Percentiles rank a stretch among this genome's conserved stretches.
Conservation (phyloP, 2,113 vertebrate species). For the Sinocyclocheilus maitianheensis region DNA sequence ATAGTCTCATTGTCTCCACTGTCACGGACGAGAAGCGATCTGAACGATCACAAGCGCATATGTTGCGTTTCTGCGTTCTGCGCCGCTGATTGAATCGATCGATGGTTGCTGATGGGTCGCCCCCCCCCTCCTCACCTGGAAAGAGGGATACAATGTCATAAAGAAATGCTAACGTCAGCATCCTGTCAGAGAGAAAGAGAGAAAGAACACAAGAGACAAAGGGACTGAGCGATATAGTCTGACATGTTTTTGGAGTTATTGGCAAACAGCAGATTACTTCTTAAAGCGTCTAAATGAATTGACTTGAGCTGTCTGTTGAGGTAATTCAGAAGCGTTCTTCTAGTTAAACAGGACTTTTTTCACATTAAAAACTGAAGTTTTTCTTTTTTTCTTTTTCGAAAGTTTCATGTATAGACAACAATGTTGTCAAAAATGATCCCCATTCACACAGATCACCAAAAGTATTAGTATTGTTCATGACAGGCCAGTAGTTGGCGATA, state of each 20-base stretch:
- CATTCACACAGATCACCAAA: background rate
- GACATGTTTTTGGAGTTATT: background rate
- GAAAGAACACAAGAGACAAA: background rate
- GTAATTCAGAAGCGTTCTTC: background rate
- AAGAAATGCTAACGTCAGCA: constrained; percentile 60
- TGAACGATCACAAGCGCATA: constrained; percentile 49
- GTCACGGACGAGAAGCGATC: constrained; percentile 63
- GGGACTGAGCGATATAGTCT: background rate
- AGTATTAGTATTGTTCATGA: background rate
- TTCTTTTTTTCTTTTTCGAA: background rate
- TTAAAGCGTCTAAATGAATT: background rate
- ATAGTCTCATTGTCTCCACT: constrained; percentile 42
- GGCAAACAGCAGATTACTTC: background rate
- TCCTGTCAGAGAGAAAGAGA: constrained; percentile 29
- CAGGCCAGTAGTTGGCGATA: background rate
- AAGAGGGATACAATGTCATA: constrained; percentile 59
- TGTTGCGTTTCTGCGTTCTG: constrained; percentile 27
- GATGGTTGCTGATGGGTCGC: constrained; percentile 59
- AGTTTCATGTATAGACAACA: background rate
- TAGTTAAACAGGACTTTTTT: background rate
- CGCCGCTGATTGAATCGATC: constrained; percentile 66
- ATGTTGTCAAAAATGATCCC: background rate
- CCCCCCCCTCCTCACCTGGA: constrained; percentile 7
- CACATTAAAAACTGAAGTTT: background rate
- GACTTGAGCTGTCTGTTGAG: background rate